Percentiles rank a stretch among this genome's conserved stretches.
These are phyloP conservation scores for Caenorhabditis sp. DNA, from an alignment of 2,888 invertebrate genomes.

Conservation along the genomic window DNA sequence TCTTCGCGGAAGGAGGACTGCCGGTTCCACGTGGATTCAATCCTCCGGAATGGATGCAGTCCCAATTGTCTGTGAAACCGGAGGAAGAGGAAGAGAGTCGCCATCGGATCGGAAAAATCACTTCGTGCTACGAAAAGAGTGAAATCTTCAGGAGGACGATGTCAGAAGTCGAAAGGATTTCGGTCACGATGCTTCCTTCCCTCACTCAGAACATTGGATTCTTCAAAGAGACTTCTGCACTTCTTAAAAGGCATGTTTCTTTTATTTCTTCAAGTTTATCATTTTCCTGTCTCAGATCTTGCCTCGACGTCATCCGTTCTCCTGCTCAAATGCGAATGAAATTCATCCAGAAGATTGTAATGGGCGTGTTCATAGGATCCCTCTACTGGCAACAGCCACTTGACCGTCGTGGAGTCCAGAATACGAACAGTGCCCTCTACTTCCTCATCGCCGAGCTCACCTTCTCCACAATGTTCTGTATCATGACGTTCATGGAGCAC, in stretches of 20 bases:
- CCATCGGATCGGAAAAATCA: slow-evolving; percentile 72
- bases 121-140: slow-evolving; percentile 74
- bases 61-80: slow-evolving; percentile 89
- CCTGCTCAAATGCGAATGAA: slow-evolving; percentile 69
- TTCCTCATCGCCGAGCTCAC: slow-evolving; percentile 92
- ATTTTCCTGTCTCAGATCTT: slow-evolving; percentile 31
- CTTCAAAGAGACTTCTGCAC: slow-evolving; percentile 1
- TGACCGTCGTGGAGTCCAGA: slow-evolving; percentile 86
- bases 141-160: neutral
- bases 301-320: slow-evolving; percentile 67
- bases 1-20: slow-evolving; percentile 71
- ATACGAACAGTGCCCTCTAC: slow-evolving; percentile 92
- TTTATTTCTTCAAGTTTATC: neutral
- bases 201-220: slow-evolving; percentile 17
- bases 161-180: neutral
- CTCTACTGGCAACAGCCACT: slow-evolving; percentile 83
- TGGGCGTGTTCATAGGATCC: slow-evolving; percentile 85
- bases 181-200: neutral
- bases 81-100: slow-evolving; percentile 81
- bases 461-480: slow-evolving; percentile 82
- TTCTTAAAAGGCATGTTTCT: slow-evolving; percentile 11
- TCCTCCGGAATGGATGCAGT: slow-evolving; percentile 93
- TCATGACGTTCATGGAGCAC: slow-evolving; percentile 89
- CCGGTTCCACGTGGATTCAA: slow-evolving; percentile 88
- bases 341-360: slow-evolving; percentile 70